Percentiles rank a stretch among this genome's conserved stretches.
Conservation (phyloP, 1,140 invertebrate genomes). For the Kradibia gibbosae region DNA sequence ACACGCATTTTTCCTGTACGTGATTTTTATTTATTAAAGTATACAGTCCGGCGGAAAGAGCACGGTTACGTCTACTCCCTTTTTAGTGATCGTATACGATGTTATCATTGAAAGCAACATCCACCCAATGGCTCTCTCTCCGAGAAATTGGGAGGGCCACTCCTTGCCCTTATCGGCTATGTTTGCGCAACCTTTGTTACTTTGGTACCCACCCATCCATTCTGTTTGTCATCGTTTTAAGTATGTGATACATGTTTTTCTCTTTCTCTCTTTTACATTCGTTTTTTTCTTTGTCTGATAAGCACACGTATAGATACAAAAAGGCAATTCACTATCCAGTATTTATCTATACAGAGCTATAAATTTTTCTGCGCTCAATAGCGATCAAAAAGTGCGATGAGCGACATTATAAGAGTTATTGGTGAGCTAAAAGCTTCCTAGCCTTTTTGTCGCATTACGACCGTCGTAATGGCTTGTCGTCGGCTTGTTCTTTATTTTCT, state of each 20-base stretch:
- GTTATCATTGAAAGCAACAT: background rate
- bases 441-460: too few relatives aligned
- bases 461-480: too few relatives aligned
- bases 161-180: background rate
- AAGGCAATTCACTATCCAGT: background rate
- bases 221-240: background rate
- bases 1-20: background rate
- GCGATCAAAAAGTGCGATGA: background rate
- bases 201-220: slow-evolving; percentile 4
- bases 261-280: background rate
- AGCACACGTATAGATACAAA: too few relatives aligned
- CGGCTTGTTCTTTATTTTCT: too few relatives aligned
- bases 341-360: background rate
- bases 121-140: background rate
- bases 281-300: too few relatives aligned
- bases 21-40: background rate
- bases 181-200: slow-evolving; percentile 9
- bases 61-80: background rate
- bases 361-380: background rate
- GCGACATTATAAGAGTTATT: background rate
- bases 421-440: too few relatives aligned
- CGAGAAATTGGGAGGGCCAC: slow-evolving; percentile 16
- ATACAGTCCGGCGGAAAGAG: background rate
- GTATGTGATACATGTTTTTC: background rate
- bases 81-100: background rate